Evolutionary conservation across 2,888 invertebrate species (phyloP).

Genomic region (Calameuta filiformis): DNA sequence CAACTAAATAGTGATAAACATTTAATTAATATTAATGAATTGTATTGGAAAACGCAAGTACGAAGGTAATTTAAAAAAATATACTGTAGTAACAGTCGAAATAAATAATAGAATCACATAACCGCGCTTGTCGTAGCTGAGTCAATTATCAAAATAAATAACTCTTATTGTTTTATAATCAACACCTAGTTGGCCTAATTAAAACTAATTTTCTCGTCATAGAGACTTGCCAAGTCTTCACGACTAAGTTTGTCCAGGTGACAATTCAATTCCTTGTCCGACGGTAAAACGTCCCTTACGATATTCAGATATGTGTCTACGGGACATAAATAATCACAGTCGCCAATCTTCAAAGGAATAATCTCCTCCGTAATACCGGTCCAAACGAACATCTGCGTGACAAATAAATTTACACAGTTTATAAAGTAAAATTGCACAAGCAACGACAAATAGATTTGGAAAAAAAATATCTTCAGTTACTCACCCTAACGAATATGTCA

Average conservation of each 20-base stretch:
- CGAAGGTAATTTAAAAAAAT: too few species aligned
- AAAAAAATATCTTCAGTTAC: background rate
- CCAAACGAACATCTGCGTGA: constrained; percentile 29
- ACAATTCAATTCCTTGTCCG: constrained; percentile 20
- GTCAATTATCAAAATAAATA: too few species aligned
- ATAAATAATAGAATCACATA: too few species aligned
- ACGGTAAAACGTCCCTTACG: constrained; percentile 24
- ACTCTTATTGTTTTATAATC: too few species aligned
- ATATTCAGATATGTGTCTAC: constrained; percentile 26
- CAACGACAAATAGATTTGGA: too few species aligned
- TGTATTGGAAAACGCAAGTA: too few species aligned
- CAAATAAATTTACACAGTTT: too few species aligned
- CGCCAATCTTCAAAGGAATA: constrained; percentile 18
- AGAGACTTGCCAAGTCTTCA: constrained; percentile 24
- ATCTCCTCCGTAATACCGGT: constrained; percentile 26
- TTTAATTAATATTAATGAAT: too few species aligned
- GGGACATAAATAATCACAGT: constrained; percentile 25
- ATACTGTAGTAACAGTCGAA: too few species aligned
- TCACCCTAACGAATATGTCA: constrained; percentile 36
- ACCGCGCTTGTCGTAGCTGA: too few species aligned
- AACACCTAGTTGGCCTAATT: background rate
- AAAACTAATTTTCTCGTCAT: background rate
- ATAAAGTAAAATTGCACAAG: too few species aligned
- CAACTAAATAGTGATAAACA: too few species aligned
- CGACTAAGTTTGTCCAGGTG: constrained; percentile 24